These are phyloP conservation scores for Dendrocincla tyrannina DNA, from an alignment of 2,797 vertebrate species.

Conservation along the genomic window DNA sequence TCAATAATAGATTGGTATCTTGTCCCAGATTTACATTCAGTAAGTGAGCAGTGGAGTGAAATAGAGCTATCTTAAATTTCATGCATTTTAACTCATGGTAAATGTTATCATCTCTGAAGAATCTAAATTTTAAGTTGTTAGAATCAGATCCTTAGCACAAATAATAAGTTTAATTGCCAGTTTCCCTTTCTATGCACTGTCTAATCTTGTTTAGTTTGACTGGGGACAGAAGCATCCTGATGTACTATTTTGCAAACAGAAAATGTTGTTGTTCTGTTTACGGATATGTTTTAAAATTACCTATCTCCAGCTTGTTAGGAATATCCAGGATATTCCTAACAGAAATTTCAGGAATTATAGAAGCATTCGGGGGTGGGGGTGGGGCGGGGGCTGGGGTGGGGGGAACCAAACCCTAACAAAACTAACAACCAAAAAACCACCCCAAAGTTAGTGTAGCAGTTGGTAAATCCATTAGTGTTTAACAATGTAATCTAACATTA, in stretches of 20 bases:
- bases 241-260: neutral
- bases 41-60: neutral
- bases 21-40: neutral
- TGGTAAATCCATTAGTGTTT: neutral
- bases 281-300: neutral
- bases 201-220: neutral
- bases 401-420: no score
- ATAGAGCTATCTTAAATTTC: neutral
- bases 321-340: neutral
- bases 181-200: neutral
- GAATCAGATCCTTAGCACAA: neutral
- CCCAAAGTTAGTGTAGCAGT: neutral
- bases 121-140: neutral
- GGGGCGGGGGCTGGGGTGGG: no score
- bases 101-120: neutral
- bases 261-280: neutral
- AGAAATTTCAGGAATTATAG: neutral
- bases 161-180: neutral
- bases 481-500: neutral
- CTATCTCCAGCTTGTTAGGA: neutral
- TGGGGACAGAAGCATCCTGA: neutral
- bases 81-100: neutral
- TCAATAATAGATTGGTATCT: neutral
- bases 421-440: no score
- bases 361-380: neutral